A percentile compares a stretch with the other conserved stretches of the same genome.
Conservation (phyloP, 2,797 vertebrate species). For the Hoplostethus mediterraneus region DNA sequence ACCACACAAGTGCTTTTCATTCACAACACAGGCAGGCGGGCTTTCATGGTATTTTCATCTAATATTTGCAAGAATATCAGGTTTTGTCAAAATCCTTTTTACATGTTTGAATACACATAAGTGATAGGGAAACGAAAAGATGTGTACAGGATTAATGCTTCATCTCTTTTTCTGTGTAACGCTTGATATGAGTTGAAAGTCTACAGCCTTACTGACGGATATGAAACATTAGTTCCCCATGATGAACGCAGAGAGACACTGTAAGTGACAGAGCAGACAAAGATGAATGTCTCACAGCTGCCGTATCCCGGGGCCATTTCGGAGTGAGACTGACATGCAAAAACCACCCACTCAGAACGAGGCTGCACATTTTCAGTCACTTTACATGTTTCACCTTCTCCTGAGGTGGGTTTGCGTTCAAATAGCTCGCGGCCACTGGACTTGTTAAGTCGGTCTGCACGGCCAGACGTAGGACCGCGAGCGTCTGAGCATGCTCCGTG, state of each 20-base stretch:
- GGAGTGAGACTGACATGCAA: slow-evolving; percentile 57
- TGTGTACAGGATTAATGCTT: slow-evolving; percentile 62
- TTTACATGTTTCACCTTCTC: slow-evolving; percentile 41
- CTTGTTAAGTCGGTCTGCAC: slow-evolving; percentile 36
- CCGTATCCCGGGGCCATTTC: slow-evolving; percentile 59
- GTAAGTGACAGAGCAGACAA: slow-evolving; percentile 70
- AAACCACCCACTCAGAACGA: slow-evolving; percentile 44
- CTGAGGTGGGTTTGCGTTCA: neutral
- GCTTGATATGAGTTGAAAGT: slow-evolving; percentile 68
- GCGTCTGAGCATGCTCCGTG: slow-evolving; percentile 63
- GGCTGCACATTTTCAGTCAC: slow-evolving; percentile 32
- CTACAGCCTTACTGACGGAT: slow-evolving; percentile 49
- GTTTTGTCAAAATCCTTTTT: slow-evolving; percentile 72
- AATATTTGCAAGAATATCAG: slow-evolving; percentile 79
- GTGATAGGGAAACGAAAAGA: slow-evolving; percentile 59
- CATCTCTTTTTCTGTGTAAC: slow-evolving; percentile 46
- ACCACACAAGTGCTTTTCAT: slow-evolving; percentile 82
- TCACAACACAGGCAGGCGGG: slow-evolving; percentile 63
- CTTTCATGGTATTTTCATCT: slow-evolving; percentile 78
- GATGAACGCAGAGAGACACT: slow-evolving; percentile 63
- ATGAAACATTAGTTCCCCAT: slow-evolving; percentile 64
- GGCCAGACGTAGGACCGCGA: slow-evolving; percentile 50
- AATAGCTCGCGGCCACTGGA: slow-evolving; percentile 28
- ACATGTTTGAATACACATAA: slow-evolving; percentile 73
- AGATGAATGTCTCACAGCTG: slow-evolving; percentile 76